phyloP scores from a whole-genome alignment of 2,797 vertebrate species.

The Buceros bicornis region DNA sequence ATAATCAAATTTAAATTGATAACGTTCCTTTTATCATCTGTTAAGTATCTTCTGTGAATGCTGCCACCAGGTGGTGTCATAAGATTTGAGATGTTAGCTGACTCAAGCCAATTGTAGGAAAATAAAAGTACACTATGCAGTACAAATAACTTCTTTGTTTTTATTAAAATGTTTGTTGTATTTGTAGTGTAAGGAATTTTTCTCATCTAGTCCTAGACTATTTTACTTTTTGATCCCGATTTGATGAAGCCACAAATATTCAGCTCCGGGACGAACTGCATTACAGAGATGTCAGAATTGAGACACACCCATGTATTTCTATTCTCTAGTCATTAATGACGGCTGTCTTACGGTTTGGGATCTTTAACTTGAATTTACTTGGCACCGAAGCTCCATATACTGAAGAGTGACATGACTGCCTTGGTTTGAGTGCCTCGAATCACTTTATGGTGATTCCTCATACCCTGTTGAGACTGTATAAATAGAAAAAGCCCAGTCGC shows the following conservation, averaged over 20 bases:
- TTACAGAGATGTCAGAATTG: neutral
- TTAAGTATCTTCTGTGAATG: neutral
- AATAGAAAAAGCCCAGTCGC: neutral
- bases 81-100: neutral
- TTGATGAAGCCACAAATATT: neutral
- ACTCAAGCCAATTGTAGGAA: neutral
- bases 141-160: neutral
- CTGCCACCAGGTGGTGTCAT: constrained; percentile 60
- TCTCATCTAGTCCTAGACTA: neutral
- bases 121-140: neutral
- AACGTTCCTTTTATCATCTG: neutral
- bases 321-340: neutral
- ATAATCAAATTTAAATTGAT: neutral
- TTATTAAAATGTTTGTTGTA: neutral
- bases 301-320: neutral
- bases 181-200: neutral
- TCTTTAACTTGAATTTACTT: neutral
- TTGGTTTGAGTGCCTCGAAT: neutral
- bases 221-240: neutral
- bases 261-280: neutral
- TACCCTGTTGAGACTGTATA: neutral
- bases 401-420: neutral
- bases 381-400: neutral
- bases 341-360: neutral
- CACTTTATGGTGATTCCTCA: neutral